These are phyloP conservation scores for Danio choprae DNA, from an alignment of 2,797 vertebrate genomes.

Conservation along the genomic window DNA sequence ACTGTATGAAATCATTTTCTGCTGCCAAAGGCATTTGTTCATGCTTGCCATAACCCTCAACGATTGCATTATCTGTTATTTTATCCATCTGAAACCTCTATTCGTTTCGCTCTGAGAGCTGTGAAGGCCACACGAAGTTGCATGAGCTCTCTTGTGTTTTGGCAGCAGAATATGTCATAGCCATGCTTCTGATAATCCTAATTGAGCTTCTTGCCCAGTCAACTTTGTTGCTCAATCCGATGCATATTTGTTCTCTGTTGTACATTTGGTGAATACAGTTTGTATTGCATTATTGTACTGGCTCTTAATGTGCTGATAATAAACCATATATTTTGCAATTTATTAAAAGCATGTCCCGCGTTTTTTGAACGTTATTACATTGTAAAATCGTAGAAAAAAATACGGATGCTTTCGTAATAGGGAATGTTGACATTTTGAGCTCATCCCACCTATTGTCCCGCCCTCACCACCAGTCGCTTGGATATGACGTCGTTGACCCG, in stretches of 20 bases:
- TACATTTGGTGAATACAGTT: slow-evolving; percentile 52
- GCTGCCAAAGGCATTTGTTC: slow-evolving; percentile 10
- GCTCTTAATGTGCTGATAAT: slow-evolving; percentile 62
- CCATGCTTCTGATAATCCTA: slow-evolving; percentile 33
- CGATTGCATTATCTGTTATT: not conserved
- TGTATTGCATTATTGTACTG: slow-evolving; percentile 59
- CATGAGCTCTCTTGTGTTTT: slow-evolving; percentile 42
- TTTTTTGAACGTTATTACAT: not conserved
- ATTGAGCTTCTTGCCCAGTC: slow-evolving; percentile 16
- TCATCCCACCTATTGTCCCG: not conserved
- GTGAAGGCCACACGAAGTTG: slow-evolving; percentile 21
- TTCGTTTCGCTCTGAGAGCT: slow-evolving; percentile 15
- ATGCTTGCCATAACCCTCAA: not conserved
- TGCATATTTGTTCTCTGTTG: slow-evolving; percentile 41
- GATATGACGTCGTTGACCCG: slow-evolving; percentile 10
- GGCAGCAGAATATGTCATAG: slow-evolving; percentile 12
- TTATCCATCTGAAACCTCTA: slow-evolving; percentile 18
- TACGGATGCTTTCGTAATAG: not conserved
- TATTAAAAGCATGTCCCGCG: slow-evolving; percentile 26
- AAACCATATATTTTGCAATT: slow-evolving; percentile 62
- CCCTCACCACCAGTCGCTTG: slow-evolving; percentile 23
- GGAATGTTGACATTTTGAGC: not conserved
- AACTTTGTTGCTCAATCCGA: not conserved
- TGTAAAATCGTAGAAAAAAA: too few species aligned
- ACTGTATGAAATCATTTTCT: slow-evolving; percentile 19